Conservation (phyloP, 2,113 vertebrate genomes). For the Cariama cristata region DNA sequence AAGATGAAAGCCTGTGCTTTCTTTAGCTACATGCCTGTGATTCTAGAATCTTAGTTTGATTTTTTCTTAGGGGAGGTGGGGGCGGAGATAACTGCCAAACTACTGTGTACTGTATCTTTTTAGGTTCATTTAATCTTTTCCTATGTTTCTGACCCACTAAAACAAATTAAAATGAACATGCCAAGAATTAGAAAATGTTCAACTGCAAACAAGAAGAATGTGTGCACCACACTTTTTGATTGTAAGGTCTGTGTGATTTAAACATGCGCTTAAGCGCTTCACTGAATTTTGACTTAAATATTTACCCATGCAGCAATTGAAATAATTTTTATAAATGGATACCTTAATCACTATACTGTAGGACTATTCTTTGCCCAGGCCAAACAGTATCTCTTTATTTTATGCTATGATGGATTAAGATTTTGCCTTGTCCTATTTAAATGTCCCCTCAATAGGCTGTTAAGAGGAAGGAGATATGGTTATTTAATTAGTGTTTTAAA, state of each 20-base stretch:
- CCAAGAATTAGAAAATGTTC: not conserved
- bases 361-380: not conserved
- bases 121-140: not conserved
- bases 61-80: not conserved
- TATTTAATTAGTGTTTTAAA: not conserved
- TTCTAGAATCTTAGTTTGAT: not conserved
- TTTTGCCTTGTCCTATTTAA: not conserved
- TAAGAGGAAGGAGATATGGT: not conserved
- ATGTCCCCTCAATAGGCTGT: not conserved
- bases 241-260: not conserved
- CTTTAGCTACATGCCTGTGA: not conserved
- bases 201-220: fast-evolving
- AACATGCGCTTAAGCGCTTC: not conserved
- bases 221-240: not conserved
- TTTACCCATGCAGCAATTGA: not conserved
- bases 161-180: not conserved
- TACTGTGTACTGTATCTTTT: not conserved
- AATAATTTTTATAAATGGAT: not conserved
- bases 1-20: not conserved
- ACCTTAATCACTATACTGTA: not conserved
- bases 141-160: not conserved
- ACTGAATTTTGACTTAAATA: not conserved
- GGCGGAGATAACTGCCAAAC: not conserved
- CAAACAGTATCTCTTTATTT: not conserved
- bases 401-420: not conserved